Conservation (phyloP, 1,140 invertebrate genomes). For the Chironomus striatipennis region DNA sequence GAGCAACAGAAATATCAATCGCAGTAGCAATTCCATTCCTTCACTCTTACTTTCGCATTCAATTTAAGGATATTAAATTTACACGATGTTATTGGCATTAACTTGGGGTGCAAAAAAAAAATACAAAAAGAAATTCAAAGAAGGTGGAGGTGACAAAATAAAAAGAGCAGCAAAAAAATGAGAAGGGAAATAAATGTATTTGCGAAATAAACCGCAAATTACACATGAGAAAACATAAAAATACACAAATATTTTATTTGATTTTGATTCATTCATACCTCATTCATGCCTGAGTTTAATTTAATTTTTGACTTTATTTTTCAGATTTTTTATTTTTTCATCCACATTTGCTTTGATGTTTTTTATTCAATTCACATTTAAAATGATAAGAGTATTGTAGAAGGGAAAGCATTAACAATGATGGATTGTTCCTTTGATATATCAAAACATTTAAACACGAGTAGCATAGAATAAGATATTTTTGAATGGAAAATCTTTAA, state of each 20-base stretch:
- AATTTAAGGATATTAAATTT: conserved; percentile 10
- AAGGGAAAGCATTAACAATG: conserved; percentile 4
- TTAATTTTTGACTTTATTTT: not conserved
- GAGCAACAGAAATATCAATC: no score
- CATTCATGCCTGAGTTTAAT: not conserved
- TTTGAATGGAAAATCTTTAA: not conserved
- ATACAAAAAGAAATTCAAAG: not conserved
- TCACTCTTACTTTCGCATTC: not conserved
- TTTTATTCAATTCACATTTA: not conserved
- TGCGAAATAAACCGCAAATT: conserved; percentile 5
- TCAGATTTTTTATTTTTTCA: not conserved
- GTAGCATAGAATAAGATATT: no score
- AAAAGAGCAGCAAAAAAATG: no score
- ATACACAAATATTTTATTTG: not conserved
- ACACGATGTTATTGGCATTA: conserved; percentile 1
- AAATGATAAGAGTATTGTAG: not conserved
- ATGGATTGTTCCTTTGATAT: conserved; percentile 18
- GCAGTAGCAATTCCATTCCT: no score
- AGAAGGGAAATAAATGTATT: no score
- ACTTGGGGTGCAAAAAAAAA: not conserved
- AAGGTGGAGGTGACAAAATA: not conserved
- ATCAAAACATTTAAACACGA: not conserved
- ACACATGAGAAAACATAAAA: not conserved
- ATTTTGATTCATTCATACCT: not conserved
- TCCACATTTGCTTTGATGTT: not conserved